These are phyloP conservation scores for Phoenicopterus ruber DNA, from an alignment of 2,113 vertebrate genomes.

Conservation along the genomic window DNA sequence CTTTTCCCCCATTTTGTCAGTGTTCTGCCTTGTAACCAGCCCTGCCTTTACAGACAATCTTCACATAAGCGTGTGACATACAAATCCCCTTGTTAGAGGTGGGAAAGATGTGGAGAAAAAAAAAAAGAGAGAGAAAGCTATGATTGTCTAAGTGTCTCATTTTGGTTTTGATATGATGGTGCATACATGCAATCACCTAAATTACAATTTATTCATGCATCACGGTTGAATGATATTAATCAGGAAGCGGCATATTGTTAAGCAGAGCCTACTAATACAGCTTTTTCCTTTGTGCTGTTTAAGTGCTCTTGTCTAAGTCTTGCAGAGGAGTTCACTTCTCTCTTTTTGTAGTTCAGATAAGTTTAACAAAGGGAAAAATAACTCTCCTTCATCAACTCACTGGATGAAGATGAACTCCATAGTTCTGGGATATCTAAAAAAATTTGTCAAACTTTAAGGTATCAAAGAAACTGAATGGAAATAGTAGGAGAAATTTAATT, in stretches of 20 bases:
- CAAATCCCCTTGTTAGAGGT: not conserved
- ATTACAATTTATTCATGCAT: slow-evolving; percentile 58
- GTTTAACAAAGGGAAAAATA: slow-evolving; percentile 40
- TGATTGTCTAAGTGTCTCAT: slow-evolving; percentile 52
- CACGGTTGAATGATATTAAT: slow-evolving; percentile 49
- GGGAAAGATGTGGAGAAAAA: not conserved
- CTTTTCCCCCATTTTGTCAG: fast-evolving
- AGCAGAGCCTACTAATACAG: not conserved
- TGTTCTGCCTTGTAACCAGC: not conserved
- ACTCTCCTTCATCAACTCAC: not conserved
- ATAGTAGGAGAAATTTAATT: not conserved
- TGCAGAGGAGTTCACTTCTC: slow-evolving; percentile 6
- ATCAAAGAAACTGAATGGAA: not conserved
- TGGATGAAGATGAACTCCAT: not conserved
- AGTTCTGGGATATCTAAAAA: not conserved
- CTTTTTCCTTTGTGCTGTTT: slow-evolving; percentile 9
- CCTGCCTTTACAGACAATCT: not conserved
- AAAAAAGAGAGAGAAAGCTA: not conserved
- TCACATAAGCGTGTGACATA: not conserved
- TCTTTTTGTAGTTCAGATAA: not conserved
- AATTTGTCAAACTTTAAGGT: not conserved
- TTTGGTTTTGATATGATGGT: slow-evolving; percentile 18
- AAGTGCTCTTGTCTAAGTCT: slow-evolving; percentile 15
- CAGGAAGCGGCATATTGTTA: slow-evolving; percentile 40
- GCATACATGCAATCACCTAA: slow-evolving; percentile 31